Evolutionary conservation across 2,888 invertebrate genomes (phyloP), one percentile per base, ranked within the genome.

Genomic region (Emesis russula): DNA sequence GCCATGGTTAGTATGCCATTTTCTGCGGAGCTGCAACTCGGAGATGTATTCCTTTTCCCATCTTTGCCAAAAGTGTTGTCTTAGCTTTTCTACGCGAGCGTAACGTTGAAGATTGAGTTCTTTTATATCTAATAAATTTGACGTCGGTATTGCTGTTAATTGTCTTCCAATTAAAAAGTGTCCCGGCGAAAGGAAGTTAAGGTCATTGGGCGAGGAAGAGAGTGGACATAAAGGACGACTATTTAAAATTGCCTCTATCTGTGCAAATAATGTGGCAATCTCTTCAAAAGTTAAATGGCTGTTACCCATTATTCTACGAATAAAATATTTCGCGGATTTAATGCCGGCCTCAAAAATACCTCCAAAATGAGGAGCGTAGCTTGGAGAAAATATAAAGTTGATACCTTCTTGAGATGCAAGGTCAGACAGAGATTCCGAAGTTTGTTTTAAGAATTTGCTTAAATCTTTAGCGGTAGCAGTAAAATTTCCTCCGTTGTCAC

Each of bases 331-430:
- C 6, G 44, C 44, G 6, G 44, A 89, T 38, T 86, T 89, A 1
- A 89, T 53, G 41, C 89, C 86, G 13, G 87, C 86, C 44, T 92
- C 88, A 82, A 81, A 81, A 2, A 81, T 31, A 2, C 88, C 91
- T 4, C 81, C 79, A 70, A 91, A 91, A 48, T 86, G 86, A 82
- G 89, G 89, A 86, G 89, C 83, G 77, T 87, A 87, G 18, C 87
- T 66, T 1, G 82, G 87, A 63, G 74, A 66, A 93, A 95, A 95
- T 3, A 18, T 63, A 81, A 95, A 95, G 71, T 93, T 89, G 0
- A 95, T 92, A 9, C 86, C 86, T 86, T 95, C 85, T 15, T 91
- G 75, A 75, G 78, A 68, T 68, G 92, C 92, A 92, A 94, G 92
- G 18, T 94, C 92, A 88, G 68, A 77, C 11, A 95, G 36, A 63